Base-by-base conservation (phyloP, 2,113 vertebrate species). In the Lethenteron reissneri region DNA sequence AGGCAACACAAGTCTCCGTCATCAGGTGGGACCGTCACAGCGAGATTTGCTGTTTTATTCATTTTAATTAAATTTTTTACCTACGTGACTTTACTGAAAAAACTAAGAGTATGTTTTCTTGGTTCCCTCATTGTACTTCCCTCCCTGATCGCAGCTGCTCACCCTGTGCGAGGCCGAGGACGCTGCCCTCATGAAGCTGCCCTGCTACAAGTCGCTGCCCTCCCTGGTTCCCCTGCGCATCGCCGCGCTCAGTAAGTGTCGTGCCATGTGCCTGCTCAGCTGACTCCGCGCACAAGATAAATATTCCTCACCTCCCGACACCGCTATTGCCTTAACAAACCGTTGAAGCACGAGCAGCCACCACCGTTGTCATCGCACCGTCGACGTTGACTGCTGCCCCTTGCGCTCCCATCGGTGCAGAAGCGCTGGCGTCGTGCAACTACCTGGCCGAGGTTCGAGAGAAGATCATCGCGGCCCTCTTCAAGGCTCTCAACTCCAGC, bases 401-500 rank as follows among this genome's bases (percentile, higher is more conserved):
- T 41, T 41, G 41, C 41, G 41, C 41, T 41, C 41, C 6, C 41
- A 41, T 41, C 41, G 41, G 25, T 75, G 64, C 79, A 95, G 92
- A 95, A 81, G 89, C 90, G 10, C 78, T 95, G 57, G 94, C 94
- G 64, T 92, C 94, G 73, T 99, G 94, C 79, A 99, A 99, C 83
- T 99, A 99, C 79, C 82, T 99, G 74, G 92, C 94, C 56, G 91
- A 92, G 81, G 96, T 92, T 3, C 85, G 94, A 77, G 94, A 99
- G 81, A 99, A 97, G 80, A 99, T 99, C 76, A 97, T 99, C 12
- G 92, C 92, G 10, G 94, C 92, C 0, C 84, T 99, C 74, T 99
- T 99, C 79, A 99, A 99, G 80, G 94, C 94, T 13, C 88, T 99
- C 41, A 99, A 99, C 78, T 97, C 91, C 70, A 99, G 91, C 73